These are phyloP conservation scores for Speoplatyrhinus poulsoni DNA, from an alignment of 2,113 vertebrate species.

Conservation along the genomic window DNA sequence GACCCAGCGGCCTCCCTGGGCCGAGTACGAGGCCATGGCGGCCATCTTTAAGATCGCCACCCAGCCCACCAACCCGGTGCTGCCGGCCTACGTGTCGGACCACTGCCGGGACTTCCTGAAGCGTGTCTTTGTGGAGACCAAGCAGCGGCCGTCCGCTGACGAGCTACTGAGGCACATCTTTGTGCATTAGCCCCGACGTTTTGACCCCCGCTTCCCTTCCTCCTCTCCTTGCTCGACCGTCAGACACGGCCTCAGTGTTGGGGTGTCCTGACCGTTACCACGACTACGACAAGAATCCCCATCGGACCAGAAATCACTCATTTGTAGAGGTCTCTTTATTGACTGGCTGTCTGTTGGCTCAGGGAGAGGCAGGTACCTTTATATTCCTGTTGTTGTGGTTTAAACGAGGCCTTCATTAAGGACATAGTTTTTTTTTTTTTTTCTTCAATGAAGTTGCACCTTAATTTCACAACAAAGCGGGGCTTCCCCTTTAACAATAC, in stretches of 20 bases:
- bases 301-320: constrained; percentile 38
- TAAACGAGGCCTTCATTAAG: constrained; percentile 63
- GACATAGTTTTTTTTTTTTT: constrained; percentile 46
- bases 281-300: constrained; percentile 27
- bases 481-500: constrained; percentile 45
- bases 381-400: constrained; percentile 5
- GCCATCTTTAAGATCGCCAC: constrained; percentile 99
- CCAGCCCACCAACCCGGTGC: constrained; percentile 94
- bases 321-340: constrained; percentile 18
- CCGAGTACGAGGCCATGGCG: constrained; percentile 98
- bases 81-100: constrained; percentile 93
- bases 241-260: constrained; percentile 56
- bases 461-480: constrained; percentile 65
- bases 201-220: constrained; percentile 49
- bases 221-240: constrained; percentile 41
- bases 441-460: constrained; percentile 73
- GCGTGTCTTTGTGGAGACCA: constrained; percentile 95
- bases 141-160: constrained; percentile 91
- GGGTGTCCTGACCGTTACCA: constrained; percentile 31
- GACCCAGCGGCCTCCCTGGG: constrained; percentile 96
- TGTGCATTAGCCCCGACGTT: constrained; percentile 84
- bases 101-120: constrained; percentile 95
- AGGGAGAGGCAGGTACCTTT: constrained; percentile 1
- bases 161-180: constrained; percentile 96
- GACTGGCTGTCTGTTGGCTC: not conserved